These are phyloP conservation scores for Trissoscelio sp. DNA, from an alignment of 2,888 invertebrate genomes.

Conservation along the genomic window DNA sequence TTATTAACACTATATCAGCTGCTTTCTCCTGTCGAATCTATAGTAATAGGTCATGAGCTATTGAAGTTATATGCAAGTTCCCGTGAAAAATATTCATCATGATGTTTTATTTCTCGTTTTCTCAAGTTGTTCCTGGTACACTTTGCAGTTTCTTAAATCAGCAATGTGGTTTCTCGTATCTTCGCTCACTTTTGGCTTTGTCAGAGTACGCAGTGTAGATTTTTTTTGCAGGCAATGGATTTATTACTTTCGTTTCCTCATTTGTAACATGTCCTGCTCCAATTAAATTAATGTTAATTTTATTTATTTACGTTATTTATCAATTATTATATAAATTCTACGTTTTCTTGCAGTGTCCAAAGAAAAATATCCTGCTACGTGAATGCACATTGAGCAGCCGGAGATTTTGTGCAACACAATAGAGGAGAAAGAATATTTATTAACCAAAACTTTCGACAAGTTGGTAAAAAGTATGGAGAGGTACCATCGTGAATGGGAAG, in stretches of 20 bases:
- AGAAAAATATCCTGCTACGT: too few relatives aligned
- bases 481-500: too few relatives aligned
- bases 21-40: conserved; percentile 39
- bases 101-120: too few relatives aligned
- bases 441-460: too few relatives aligned
- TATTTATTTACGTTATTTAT: too few relatives aligned
- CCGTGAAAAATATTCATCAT: conserved; percentile 63
- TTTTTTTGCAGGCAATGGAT: conserved; percentile 8
- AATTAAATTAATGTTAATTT: too few relatives aligned
- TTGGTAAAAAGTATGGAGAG: too few relatives aligned
- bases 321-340: too few relatives aligned
- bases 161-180: conserved; percentile 37
- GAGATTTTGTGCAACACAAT: too few relatives aligned
- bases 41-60: conserved; percentile 56
- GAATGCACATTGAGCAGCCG: too few relatives aligned
- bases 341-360: too few relatives aligned
- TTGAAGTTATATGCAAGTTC: conserved; percentile 66
- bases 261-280: conserved; percentile 9
- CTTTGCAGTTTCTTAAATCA: conserved; percentile 44
- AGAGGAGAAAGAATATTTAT: too few relatives aligned
- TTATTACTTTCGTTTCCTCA: conserved; percentile 22
- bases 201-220: conserved; percentile 8
- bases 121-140: conserved; percentile 47
- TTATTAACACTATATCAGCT: conserved; percentile 17
- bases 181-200: neutral